Evolutionary conservation across 2,113 vertebrate species (phyloP).

Genomic region (Piaya cayana): DNA sequence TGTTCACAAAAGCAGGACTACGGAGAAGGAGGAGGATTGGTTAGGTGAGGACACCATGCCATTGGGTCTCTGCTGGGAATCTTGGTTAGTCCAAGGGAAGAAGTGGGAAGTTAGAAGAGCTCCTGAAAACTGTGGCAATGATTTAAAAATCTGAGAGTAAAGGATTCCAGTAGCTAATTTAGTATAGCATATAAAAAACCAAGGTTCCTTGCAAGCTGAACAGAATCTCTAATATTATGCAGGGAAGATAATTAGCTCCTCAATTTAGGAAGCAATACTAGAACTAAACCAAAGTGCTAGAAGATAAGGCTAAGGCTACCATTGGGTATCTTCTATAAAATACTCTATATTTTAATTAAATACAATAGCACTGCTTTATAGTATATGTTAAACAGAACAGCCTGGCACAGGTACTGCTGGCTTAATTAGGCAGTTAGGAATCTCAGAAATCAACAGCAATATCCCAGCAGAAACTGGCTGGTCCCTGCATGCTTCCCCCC

Average conservation of each 20-base stretch:
- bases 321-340: conserved; percentile 2
- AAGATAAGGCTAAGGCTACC: not conserved
- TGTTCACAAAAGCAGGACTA: not conserved
- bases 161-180: not conserved
- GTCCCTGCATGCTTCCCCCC: not conserved
- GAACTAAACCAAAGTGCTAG: conserved; percentile 7
- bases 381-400: not conserved
- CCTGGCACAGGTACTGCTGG: not conserved
- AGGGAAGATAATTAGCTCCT: conserved; percentile 25
- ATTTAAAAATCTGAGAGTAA: not conserved
- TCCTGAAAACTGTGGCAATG: not conserved
- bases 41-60: not conserved
- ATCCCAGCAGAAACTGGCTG: not conserved
- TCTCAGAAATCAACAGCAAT: not conserved
- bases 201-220: not conserved
- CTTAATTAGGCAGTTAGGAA: not conserved
- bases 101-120: not conserved
- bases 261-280: not conserved
- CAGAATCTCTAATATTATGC: not conserved
- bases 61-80: not conserved
- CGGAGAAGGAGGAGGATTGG: not conserved
- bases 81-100: not conserved
- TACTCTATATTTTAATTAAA: not conserved
- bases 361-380: not conserved
- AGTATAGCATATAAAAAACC: not conserved